A percentile compares a stretch with the other conserved stretches of the same genome.
Conservation (phyloP, 2,888 invertebrate genomes). For the Pyrochroa serraticornis region DNA sequence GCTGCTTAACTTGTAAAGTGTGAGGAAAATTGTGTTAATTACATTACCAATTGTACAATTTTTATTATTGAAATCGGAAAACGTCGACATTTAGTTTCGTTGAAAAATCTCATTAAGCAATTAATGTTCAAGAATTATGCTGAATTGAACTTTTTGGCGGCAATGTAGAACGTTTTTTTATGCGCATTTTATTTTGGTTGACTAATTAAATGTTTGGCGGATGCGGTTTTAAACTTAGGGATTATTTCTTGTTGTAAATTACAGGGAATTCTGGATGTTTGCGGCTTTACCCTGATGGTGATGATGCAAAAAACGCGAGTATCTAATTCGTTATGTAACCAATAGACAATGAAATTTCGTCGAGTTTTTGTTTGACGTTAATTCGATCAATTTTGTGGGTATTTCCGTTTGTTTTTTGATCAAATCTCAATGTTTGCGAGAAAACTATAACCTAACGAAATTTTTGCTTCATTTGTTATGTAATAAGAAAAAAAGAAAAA, state of each 20-base stretch:
- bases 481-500: constrained; percentile 9
- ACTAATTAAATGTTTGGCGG: constrained; percentile 1
- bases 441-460: not conserved
- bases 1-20: too few relatives aligned
- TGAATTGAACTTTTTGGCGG: constrained; percentile 19
- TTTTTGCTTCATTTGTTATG: constrained; percentile 11
- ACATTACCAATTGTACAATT: too few relatives aligned
- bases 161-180: constrained; percentile 20
- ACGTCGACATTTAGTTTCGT: constrained; percentile 17
- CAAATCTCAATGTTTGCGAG: constrained; percentile 8
- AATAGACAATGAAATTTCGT: not conserved
- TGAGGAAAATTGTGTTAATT: too few relatives aligned
- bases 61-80: too few relatives aligned
- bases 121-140: constrained; percentile 22
- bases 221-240: not conserved
- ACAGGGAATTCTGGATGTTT: not conserved
- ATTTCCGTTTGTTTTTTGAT: constrained; percentile 16
- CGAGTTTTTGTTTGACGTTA: constrained; percentile 12
- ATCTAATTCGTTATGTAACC: too few relatives aligned
- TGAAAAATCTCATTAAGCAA: constrained; percentile 32
- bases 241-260: not conserved
- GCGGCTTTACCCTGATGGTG: constrained; percentile 4
- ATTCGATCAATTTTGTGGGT: constrained; percentile 20
- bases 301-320: too few relatives aligned
- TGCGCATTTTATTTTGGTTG: constrained; percentile 18